Evolutionary conservation across 2,888 invertebrate genomes (phyloP), one percentile per base, ranked within the genome.

Genomic region (Monoplex corrugatus): DNA sequence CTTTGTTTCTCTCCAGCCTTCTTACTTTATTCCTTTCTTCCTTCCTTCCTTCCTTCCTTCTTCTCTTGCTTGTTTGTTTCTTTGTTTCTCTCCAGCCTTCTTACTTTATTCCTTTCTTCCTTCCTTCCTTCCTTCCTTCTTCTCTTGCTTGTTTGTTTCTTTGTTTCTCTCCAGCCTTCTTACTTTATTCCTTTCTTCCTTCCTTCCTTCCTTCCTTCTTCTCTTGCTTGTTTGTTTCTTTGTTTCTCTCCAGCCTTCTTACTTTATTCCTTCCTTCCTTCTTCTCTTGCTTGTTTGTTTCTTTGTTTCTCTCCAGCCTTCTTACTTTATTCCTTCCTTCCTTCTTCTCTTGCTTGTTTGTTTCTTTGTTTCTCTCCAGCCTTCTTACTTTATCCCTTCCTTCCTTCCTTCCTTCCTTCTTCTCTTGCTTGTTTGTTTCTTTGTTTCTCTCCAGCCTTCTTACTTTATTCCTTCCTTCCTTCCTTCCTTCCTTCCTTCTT

Each of bases 231-330:
- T 16, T 50, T 16, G 8, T 50, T 50, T 16, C 16, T 16, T 50
- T 16, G 8, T 16, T 50, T 50, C 16, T 50, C 50, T 28, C 28
- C 23, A 5, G 5, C 19, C 35, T 19, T 28, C 35, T 28, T 19
- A 13, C 10, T 28, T 75, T 35, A 35, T 35, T 72, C 35, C 23
- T 28, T 35, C 35, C 35, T 35, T 75, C 72, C 35, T 35, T 75
- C 38, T 75, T 35, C 35, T 35, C 35, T 19, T 75, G 23, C 28
- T n/a, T 68, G 23, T 68, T n/a, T 68, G 23, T 68, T n/a, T 68
- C 68, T 68, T n/a, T 68, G 23, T 68, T n/a, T 68, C 68, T 68
- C 68, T 68, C 68, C 28, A n/a, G n/a, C n/a, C n/a, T n/a, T n/a
- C n/a, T 8, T n/a, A 28, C 68, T 28, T 23, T 28, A 16, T 28